Evolutionary conservation across 2,888 invertebrate species (phyloP).

Genomic region (Deroplatys truncata): DNA sequence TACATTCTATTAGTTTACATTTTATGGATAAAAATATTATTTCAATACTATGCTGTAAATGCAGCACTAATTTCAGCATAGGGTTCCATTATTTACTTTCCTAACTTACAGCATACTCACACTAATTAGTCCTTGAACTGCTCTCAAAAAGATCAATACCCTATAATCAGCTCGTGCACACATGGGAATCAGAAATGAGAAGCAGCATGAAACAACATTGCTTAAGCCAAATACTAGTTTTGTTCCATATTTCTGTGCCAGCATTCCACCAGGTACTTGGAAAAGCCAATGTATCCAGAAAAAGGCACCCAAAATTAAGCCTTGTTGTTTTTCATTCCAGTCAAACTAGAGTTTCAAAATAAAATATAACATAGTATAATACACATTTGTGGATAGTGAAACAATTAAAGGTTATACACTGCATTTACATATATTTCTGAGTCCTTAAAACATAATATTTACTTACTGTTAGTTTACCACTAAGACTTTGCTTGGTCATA

Average conservation of each 20-base stretch:
- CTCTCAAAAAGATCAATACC: constrained; percentile 55
- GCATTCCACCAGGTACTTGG: constrained; percentile 67
- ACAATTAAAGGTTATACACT: too few relatives aligned
- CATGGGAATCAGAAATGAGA: constrained; percentile 63
- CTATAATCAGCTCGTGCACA: constrained; percentile 55
- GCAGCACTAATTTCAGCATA: too few relatives aligned
- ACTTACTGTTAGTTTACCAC: too few relatives aligned
- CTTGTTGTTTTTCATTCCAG: constrained; percentile 65
- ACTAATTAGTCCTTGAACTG: constrained; percentile 64
- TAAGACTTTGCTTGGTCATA: too few relatives aligned
- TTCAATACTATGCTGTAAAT: too few relatives aligned
- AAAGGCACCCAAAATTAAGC: constrained; percentile 61
- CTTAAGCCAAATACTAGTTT: constrained; percentile 66
- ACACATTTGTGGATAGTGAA: too few relatives aligned
- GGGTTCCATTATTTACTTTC: neutral
- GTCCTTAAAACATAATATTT: too few relatives aligned
- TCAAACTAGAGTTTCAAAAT: constrained; percentile 42
- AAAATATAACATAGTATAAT: neutral
- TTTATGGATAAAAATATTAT: too few relatives aligned
- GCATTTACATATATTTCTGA: too few relatives aligned
- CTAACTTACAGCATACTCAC: constrained; percentile 46
- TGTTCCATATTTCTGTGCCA: constrained; percentile 65
- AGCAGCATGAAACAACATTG: constrained; percentile 58
- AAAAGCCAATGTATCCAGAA: constrained; percentile 69
- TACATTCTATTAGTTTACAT: too few relatives aligned